These are phyloP conservation scores for Metopia argyrocephala DNA, from an alignment of 2,888 invertebrate genomes.

Conservation along the genomic window DNA sequence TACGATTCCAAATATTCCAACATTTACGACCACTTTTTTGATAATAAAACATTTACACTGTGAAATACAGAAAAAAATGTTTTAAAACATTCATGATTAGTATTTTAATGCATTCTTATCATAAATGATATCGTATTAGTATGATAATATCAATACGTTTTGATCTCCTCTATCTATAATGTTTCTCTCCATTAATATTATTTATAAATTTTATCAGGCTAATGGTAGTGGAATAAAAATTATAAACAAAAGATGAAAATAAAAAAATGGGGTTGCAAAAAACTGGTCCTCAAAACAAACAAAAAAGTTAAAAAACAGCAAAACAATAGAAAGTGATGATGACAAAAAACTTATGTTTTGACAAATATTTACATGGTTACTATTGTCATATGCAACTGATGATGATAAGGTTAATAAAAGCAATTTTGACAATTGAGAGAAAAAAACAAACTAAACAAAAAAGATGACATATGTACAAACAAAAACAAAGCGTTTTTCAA, in stretches of 20 bases:
- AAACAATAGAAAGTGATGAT: conserved; percentile 37
- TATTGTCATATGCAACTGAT: conserved; percentile 36
- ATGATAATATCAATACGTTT: background rate
- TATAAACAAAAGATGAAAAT: conserved; percentile 2
- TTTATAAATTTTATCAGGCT: conserved; percentile 48
- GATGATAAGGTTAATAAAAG: conserved; percentile 15
- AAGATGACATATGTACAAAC: conserved; percentile 64
- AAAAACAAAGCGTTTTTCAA: conserved; percentile 45
- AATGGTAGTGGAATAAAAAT: conserved; percentile 32
- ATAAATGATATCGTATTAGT: conserved; percentile 59
- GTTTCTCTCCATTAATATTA: conserved; percentile 46
- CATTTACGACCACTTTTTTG: no score
- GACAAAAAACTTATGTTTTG: conserved; percentile 62
- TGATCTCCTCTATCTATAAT: conserved; percentile 29
- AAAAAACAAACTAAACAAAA: conserved; percentile 43
- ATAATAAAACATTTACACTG: no score
- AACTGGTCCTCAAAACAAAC: conserved; percentile 55
- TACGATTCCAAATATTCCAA: no score
- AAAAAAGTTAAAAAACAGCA: conserved; percentile 5
- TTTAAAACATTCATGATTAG: conserved; percentile 17
- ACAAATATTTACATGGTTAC: conserved; percentile 59
- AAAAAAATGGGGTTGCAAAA: conserved; percentile 57
- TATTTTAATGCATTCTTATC: conserved; percentile 45
- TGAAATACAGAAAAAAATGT: background rate
- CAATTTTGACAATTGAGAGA: conserved; percentile 53